Percentiles rank a stretch among this genome's conserved stretches.
Evolutionary conservation across 2,888 invertebrate genomes (phyloP).

Genomic region (Drosophila prolongata): DNA sequence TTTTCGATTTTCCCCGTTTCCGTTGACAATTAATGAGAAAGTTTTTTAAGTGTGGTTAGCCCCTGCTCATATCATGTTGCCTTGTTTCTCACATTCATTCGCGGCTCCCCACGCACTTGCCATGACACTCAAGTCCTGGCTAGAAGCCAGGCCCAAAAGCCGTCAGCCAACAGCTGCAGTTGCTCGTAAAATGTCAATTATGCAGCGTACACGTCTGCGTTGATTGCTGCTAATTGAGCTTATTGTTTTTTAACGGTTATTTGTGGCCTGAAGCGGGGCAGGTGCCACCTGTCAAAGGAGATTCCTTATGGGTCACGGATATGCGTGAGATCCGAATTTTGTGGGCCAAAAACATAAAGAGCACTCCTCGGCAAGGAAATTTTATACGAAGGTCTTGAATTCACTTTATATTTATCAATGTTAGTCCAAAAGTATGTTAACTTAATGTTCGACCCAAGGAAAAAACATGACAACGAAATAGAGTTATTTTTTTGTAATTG

Average conservation of each 20-base stretch:
- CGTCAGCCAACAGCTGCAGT: conserved; percentile 57
- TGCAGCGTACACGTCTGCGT: conserved; percentile 41
- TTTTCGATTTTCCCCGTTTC: no score
- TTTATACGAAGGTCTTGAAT: not conserved
- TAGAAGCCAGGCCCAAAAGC: conserved; percentile 17
- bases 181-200: conserved; percentile 71
- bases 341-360: conserved; percentile 45
- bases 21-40: no score
- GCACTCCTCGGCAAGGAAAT: not conserved
- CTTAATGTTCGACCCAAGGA: no score
- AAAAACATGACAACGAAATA: no score
- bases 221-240: conserved; percentile 74
- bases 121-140: conserved; percentile 67
- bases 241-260: conserved; percentile 71
- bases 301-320: conserved; percentile 45
- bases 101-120: conserved; percentile 62
- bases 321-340: conserved; percentile 65
- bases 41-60: conserved; percentile 4
- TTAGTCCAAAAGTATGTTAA: no score
- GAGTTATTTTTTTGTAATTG: no score
- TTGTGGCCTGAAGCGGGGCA: conserved; percentile 45
- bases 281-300: conserved; percentile 50
- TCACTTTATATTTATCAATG: no score
- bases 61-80: conserved; percentile 30
- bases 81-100: conserved; percentile 60